Evolutionary conservation across 1,140 invertebrate genomes (phyloP).

Genomic region (Tetramorium simillimum): DNA sequence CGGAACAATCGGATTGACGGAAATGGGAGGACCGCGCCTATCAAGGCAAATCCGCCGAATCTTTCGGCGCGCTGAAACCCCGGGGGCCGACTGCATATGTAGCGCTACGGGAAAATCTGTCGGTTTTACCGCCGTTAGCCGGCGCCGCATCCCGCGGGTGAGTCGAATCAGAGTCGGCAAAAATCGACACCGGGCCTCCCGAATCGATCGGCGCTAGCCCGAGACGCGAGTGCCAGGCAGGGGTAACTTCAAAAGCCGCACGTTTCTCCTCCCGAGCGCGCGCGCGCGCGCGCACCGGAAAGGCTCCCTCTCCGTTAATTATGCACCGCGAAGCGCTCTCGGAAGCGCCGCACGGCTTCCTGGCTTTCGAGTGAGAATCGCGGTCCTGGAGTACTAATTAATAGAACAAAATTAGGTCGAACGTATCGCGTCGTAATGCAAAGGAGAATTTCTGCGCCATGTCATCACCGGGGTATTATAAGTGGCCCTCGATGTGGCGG

Average conservation of each 20-base stretch:
- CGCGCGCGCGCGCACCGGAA: not conserved
- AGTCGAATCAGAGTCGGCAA: not conserved
- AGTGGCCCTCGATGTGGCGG: not conserved
- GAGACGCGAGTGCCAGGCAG: not conserved
- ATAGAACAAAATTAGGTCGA: constrained; percentile 57
- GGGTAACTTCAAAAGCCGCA: constrained; percentile 14
- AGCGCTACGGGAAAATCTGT: constrained; percentile 23
- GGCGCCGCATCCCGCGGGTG: not conserved
- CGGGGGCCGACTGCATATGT: not conserved
- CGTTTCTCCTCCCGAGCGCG: not conserved
- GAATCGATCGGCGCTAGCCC: not conserved
- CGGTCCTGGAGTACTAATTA: constrained; percentile 47
- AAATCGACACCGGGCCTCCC: no score
- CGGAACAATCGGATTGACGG: constrained; percentile 45
- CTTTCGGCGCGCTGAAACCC: not conserved
- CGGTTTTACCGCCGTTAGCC: not conserved
- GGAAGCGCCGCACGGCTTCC: constrained; percentile 22
- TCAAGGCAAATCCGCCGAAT: constrained; percentile 24
- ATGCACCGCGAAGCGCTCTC: constrained; percentile 10
- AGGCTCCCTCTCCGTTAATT: constrained; percentile 33
- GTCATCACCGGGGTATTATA: not conserved
- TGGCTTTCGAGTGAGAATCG: constrained; percentile 45
- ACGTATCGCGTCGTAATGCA: constrained; percentile 17
- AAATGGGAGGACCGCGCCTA: constrained; percentile 14
- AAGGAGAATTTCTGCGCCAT: constrained; percentile 20